Evolutionary conservation across 2,888 invertebrate species (phyloP), one percentile per base, ranked within the genome.

Genomic region (Heliconius cydno): DNA sequence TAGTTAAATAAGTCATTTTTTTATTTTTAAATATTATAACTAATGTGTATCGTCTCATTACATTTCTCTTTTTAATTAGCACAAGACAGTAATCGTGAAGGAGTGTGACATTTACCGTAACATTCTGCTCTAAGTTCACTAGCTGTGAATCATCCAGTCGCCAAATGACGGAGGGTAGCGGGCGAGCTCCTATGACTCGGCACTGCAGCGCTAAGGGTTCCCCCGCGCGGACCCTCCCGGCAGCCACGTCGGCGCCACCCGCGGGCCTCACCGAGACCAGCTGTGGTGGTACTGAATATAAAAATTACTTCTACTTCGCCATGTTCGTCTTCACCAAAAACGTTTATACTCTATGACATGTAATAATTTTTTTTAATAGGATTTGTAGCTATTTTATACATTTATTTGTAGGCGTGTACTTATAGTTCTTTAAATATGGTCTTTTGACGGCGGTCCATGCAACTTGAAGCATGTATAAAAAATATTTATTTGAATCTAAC

Each of bases 111-210:
- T 15, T 80, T 80, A 86, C 94, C 79, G 91, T 92, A 77, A 90
- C 84, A 82, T 92, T 92, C 83, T 93, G 92, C 41, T 91, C 88
- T 76, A 92, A 83, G 82, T 91, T 89, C 41, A 85, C 77, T 5
- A 93, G 88, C 60, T 89, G 88, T 13, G 88, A 85, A 78, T 91
- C 89, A 80, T 89, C 85, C 22, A 93, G 85, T 13, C 88, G 87
- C 94, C 94, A 95, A 22, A 87, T 77, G 73, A 94, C 81, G 15
- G 88, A 78, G 1, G 94, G 94, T 80, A 89, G 85, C 7, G 95
- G 95, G 2, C 91, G 88, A 30, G 94, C 92, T 81, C 94, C 94
- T 7, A 94, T 86, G 82, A 94, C 94, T n/a, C 92, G 88, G 84
- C 95, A 95, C 84, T 93, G 92, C 82, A 92, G 83, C 28, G 82